Evolutionary conservation across 2,888 invertebrate species (phyloP).

Genomic region (Ceramica pisi): DNA sequence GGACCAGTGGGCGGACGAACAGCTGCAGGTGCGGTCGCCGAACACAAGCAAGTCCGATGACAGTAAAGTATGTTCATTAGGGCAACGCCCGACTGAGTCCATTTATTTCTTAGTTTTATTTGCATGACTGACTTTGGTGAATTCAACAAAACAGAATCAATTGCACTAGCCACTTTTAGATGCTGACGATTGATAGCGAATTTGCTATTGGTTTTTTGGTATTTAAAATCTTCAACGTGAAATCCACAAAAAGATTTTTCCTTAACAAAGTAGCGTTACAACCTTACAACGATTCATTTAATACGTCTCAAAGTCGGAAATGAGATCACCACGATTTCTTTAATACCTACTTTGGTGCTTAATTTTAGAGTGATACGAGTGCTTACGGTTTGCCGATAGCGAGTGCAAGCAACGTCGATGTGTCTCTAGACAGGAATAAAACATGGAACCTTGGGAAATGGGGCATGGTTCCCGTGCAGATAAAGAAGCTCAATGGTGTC

Average conservation of each 20-base stretch:
- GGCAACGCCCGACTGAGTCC: conserved; percentile 33
- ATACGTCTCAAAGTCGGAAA: conserved; percentile 31
- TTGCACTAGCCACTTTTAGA: conserved; percentile 36
- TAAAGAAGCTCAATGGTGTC: conserved; percentile 80
- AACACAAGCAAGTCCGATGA: conserved; percentile 82
- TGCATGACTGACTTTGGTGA: conserved; percentile 54
- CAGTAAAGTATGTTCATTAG: conserved; percentile 77
- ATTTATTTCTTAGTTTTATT: conserved; percentile 47
- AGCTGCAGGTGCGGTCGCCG: conserved; percentile 77
- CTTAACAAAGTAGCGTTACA: not conserved
- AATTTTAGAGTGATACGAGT: conserved; percentile 83
- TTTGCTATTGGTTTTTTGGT: not conserved
- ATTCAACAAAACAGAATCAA: conserved; percentile 52
- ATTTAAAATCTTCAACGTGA: conserved; percentile 30
- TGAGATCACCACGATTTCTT: conserved; percentile 32
- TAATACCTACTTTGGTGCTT: conserved; percentile 37
- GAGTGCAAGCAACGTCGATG: conserved; percentile 81
- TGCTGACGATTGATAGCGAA: conserved; percentile 23
- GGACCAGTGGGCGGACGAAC: conserved; percentile 87
- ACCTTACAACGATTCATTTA: conserved; percentile 20
- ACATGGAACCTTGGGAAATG: conserved; percentile 83
- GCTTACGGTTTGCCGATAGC: conserved; percentile 84
- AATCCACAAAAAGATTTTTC: conserved; percentile 3
- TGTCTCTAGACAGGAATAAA: conserved; percentile 74
- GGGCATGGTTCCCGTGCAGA: conserved; percentile 86